phyloP scores from a whole-genome alignment of 2,797 vertebrate genomes.

The Tiaroga cobitis region DNA sequence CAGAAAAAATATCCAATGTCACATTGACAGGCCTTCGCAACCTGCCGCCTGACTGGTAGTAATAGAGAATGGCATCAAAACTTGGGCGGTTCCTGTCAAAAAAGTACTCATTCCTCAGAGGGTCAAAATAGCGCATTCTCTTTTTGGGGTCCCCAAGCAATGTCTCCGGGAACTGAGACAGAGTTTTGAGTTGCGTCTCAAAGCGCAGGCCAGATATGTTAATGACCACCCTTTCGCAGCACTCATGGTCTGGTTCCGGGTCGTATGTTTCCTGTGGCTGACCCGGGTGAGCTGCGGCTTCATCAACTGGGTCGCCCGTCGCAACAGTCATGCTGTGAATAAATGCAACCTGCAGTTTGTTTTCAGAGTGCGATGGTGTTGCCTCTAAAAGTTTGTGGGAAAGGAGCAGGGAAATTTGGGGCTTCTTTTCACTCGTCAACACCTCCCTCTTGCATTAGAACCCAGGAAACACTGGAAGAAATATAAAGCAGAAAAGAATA shows the following conservation, averaged over 20 bases:
- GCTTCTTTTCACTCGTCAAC: slow-evolving; percentile 37
- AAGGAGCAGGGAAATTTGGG: not conserved
- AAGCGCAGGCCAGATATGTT: slow-evolving; percentile 88
- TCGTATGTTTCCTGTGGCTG: slow-evolving; percentile 87
- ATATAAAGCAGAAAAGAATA: slow-evolving; percentile 29
- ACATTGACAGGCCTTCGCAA: slow-evolving; percentile 86
- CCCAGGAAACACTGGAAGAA: slow-evolving; percentile 45
- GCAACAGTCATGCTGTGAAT: slow-evolving; percentile 93
- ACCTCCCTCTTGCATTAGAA: slow-evolving; percentile 25
- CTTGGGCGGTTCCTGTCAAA: slow-evolving; percentile 89
- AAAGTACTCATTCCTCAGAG: slow-evolving; percentile 88
- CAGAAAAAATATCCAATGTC: slow-evolving; percentile 88
- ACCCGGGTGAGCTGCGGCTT: slow-evolving; percentile 84
- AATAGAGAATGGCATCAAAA: slow-evolving; percentile 89
- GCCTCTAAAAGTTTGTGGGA: slow-evolving; percentile 38
- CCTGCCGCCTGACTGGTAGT: slow-evolving; percentile 88
- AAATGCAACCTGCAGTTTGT: slow-evolving; percentile 72
- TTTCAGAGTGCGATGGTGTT: slow-evolving; percentile 57
- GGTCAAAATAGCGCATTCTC: slow-evolving; percentile 89
- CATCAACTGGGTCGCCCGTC: slow-evolving; percentile 90
- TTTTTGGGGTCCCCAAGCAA: slow-evolving; percentile 88
- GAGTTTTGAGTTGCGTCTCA: slow-evolving; percentile 87
- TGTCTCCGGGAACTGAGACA: slow-evolving; percentile 88
- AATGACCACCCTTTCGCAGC: slow-evolving; percentile 89
- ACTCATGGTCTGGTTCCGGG: slow-evolving; percentile 86